A percentile compares a stretch with the other conserved stretches of the same genome.
phyloP scores from a whole-genome alignment of 2,888 invertebrate genomes.

The Hypomecis punctinalis region DNA sequence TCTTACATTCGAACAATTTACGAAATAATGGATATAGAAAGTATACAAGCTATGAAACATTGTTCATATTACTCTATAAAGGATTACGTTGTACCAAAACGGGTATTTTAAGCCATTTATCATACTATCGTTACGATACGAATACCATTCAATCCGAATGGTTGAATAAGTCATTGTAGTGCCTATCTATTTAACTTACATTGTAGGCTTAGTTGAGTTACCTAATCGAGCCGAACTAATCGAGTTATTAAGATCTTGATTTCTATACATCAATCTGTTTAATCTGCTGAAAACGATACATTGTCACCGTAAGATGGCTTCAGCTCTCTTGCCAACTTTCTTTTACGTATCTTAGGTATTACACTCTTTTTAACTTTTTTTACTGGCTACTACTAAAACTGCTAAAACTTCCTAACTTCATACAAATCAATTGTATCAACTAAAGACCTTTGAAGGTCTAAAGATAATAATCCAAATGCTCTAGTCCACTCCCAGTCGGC shows the following conservation, averaged over 20 bases:
- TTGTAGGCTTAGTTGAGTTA: conserved; percentile 19
- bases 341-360: no score
- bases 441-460: no score
- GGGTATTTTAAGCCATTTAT: conserved; percentile 22
- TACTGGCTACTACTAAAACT: no score
- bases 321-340: neutral
- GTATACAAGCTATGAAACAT: neutral
- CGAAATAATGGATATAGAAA: conserved; percentile 6
- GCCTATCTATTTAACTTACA: conserved; percentile 17
- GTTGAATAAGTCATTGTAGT: conserved; percentile 25
- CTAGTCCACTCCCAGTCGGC: no score
- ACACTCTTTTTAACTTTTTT: no score
- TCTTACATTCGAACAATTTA: neutral
- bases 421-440: no score
- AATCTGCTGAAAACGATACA: conserved; percentile 6
- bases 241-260: conserved; percentile 19
- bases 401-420: no score
- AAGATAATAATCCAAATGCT: no score
- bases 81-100: conserved; percentile 15
- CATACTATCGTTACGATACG: conserved; percentile 25
- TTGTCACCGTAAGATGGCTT: neutral
- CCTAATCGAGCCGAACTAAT: conserved; percentile 30
- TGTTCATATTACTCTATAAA: conserved; percentile 4
- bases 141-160: conserved; percentile 22
- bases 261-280: conserved; percentile 21